phyloP scores from a whole-genome alignment of 2,113 vertebrate genomes.

The Corythoichthys intestinalis region DNA sequence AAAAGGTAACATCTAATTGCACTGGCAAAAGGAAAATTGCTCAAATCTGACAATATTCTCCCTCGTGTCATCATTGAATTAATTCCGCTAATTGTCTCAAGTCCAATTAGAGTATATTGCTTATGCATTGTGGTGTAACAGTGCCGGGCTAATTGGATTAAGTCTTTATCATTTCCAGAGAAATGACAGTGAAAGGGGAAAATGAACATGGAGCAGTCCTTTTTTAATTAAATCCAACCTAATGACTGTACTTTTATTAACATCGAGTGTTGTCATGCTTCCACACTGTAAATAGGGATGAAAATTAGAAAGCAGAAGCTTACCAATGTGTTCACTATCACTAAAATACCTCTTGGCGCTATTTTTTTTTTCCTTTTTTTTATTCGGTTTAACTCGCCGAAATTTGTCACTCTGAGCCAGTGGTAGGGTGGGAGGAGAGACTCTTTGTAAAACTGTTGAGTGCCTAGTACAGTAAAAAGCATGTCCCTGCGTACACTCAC shows the following conservation, averaged over 20 bases:
- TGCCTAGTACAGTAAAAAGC: conserved; percentile 55
- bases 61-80: conserved; percentile 73
- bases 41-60: conserved; percentile 71
- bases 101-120: conserved; percentile 79
- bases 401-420: conserved; percentile 16
- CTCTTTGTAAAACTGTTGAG: conserved; percentile 49
- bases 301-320: conserved; percentile 29
- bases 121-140: conserved; percentile 70
- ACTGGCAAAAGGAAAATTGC: conserved; percentile 61
- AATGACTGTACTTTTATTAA: conserved; percentile 70
- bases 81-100: conserved; percentile 79
- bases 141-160: conserved; percentile 77
- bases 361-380: background rate
- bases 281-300: conserved; percentile 41
- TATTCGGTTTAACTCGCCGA: conserved; percentile 7
- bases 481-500: conserved; percentile 49
- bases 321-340: conserved; percentile 32
- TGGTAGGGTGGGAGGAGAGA: conserved; percentile 7
- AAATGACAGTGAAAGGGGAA: conserved; percentile 60
- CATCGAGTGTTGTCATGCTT: conserved; percentile 48
- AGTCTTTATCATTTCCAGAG: conserved; percentile 76
- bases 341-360: conserved; percentile 18
- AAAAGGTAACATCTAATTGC: conserved; percentile 49
- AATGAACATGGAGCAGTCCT: conserved; percentile 56
- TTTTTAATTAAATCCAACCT: conserved; percentile 71